A percentile compares a stretch with the other conserved stretches of the same genome.
These are phyloP conservation scores for Resseliella maxima DNA, from an alignment of 2,888 invertebrate genomes.

Conservation along the genomic window DNA sequence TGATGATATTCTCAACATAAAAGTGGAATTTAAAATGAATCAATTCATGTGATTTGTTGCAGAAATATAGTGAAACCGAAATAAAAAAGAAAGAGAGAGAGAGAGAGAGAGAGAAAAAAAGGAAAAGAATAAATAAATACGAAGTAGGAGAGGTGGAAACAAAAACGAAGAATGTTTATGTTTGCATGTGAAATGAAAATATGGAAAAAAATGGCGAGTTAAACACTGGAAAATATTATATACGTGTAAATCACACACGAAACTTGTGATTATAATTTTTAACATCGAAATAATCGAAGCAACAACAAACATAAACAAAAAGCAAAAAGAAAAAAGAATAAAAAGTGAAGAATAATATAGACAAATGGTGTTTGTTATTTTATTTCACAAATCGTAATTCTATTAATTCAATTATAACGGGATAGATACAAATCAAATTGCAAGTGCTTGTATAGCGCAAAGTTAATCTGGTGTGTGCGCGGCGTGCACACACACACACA, in stretches of 20 bases:
- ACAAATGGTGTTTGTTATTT: not conserved
- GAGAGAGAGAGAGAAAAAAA: not conserved
- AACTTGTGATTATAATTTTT: slow-evolving; percentile 47
- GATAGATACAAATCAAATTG: not conserved
- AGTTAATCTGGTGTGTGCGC: slow-evolving; percentile 18
- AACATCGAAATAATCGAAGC: slow-evolving; percentile 3
- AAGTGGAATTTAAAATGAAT: not conserved
- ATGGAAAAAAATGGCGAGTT: slow-evolving; percentile 36
- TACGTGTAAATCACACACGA: slow-evolving; percentile 45
- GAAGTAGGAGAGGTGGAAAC: no score
- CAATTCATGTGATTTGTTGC: slow-evolving; percentile 34
- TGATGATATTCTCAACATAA: not conserved
- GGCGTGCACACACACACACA: not conserved
- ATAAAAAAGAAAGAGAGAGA: no score
- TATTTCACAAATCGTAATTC: not conserved
- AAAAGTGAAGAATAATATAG: not conserved
- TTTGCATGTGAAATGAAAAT: not conserved
- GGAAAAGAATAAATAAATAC: not conserved
- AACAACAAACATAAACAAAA: not conserved
- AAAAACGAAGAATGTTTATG: not conserved
- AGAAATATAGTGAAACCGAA: not conserved
- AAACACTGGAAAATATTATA: slow-evolving; percentile 26
- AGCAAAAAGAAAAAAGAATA: not conserved
- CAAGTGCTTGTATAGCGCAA: slow-evolving; percentile 1
- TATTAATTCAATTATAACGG: slow-evolving; percentile 31